phyloP scores from a whole-genome alignment of 2,888 invertebrate genomes.

The Mycogona germanica region DNA sequence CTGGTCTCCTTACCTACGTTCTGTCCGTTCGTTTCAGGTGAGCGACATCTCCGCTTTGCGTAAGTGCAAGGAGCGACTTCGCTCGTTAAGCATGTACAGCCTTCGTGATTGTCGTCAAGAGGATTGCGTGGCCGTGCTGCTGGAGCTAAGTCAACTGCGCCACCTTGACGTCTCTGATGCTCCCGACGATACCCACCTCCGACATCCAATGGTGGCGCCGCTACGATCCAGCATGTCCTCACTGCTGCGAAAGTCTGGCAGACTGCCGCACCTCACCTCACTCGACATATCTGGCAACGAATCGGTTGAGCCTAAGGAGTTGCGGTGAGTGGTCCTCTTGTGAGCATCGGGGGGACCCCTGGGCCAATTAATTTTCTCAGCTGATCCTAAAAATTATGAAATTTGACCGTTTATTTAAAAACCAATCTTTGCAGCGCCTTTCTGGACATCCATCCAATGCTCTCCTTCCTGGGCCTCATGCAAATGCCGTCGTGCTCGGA shows the following conservation, averaged over 20 bases:
- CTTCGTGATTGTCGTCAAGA: conserved; percentile 35
- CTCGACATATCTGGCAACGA: conserved; percentile 52
- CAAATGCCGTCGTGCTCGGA: conserved; percentile 43
- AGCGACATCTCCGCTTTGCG: conserved; percentile 47
- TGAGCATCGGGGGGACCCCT: background rate
- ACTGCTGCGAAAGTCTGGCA: conserved; percentile 27
- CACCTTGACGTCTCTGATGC: conserved; percentile 47
- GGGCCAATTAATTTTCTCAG: background rate
- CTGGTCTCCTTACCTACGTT: too few relatives aligned
- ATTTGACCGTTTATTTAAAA: background rate
- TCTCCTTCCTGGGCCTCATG: conserved; percentile 45
- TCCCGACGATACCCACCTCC: conserved; percentile 38
- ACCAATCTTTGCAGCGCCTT: conserved; percentile 29
- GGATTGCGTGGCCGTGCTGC: conserved; percentile 39
- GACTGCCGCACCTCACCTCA: conserved; percentile 44
- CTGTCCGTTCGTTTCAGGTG: conserved; percentile 31
- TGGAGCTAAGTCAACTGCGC: conserved; percentile 41
- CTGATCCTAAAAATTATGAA: background rate
- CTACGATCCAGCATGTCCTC: conserved; percentile 30
- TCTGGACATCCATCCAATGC: conserved; percentile 35
- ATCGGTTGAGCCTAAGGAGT: conserved; percentile 37
- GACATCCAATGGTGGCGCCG: conserved; percentile 37
- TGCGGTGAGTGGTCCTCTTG: conserved; percentile 35
- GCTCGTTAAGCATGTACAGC: conserved; percentile 47
- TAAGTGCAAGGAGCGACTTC: conserved; percentile 43